Base-by-base conservation (phyloP, 2,888 invertebrate species). In the Scaptomyza tumidula region DNA sequence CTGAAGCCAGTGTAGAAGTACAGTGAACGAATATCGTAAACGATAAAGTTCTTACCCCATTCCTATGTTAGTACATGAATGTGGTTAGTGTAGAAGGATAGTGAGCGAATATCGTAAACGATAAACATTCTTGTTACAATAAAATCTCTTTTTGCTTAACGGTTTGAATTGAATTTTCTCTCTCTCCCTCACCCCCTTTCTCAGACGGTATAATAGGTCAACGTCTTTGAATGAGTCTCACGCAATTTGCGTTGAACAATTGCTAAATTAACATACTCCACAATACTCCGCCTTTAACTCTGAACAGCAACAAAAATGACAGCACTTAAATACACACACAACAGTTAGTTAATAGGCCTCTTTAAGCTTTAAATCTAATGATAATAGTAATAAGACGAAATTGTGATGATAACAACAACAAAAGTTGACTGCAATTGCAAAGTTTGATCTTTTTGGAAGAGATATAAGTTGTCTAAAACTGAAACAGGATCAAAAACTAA, bases 171-270 rank as follows among this genome's bases (percentile, higher is more conserved):
- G 29, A 6, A 29, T 29, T 29, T 29, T 29, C 29, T 29, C 6
- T 29, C 29, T 29, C 29, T 6, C 27, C 27, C 19, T 27, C 52
- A 16, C 1, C n/a, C 11, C 0, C 10, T 52, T 5, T 19, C 31
- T 33, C 33, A n/a, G n/a, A n/a, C n/a, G n/a, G 16, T 29, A 52
- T 58, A 56, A 48, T 66, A 37, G 80, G 62, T 78, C 66, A 76
- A 71, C 62, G 62, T 61, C 64, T 77, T 65, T 59, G 52, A 62
- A 53, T 41, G 66, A 65, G 74, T 85, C 81, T 77, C 81, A 81
- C 77, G 74, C 85, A 81, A 81, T 84, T 81, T 77, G 54, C 63
- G 71, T 52, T 65, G 46, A 77, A 68, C 71, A 81, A 81, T 84
- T 74, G 76, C 64, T 73, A 63, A 84, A 84, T 84, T 84, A 70